Evolutionary conservation across 2,797 vertebrate genomes (phyloP).

Genomic region (Eulemur rubriventer): DNA sequence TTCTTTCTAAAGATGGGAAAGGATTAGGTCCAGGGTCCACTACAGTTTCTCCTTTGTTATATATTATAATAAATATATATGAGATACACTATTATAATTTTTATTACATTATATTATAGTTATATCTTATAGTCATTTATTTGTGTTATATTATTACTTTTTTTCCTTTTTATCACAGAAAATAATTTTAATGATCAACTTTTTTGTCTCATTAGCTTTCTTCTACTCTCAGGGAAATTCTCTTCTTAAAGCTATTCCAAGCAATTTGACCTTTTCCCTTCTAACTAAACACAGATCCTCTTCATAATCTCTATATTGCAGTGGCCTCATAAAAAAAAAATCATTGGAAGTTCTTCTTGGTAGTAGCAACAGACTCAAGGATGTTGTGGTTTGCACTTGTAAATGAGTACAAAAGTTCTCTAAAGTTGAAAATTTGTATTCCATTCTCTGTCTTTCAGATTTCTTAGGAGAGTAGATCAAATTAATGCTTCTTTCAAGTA

Average conservation of each 20-base stretch:
- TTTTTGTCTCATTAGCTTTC: slow-evolving; percentile 1
- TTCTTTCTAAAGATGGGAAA: background rate
- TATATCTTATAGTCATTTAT: no score
- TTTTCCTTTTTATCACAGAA: slow-evolving; percentile 40
- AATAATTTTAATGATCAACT: slow-evolving; percentile 56
- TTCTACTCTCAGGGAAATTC: slow-evolving; percentile 9
- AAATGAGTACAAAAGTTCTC: background rate
- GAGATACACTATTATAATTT: background rate
- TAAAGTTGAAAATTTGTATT: background rate
- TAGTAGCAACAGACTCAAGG: background rate
- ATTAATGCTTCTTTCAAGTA: background rate
- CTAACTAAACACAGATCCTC: slow-evolving; percentile 11
- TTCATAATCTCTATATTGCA: background rate
- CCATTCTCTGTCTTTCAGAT: background rate
- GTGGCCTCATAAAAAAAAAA: background rate
- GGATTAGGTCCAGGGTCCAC: background rate
- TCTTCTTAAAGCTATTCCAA: slow-evolving; percentile 8
- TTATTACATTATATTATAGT: background rate
- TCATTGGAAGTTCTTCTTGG: background rate
- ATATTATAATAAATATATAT: background rate
- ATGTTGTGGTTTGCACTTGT: background rate
- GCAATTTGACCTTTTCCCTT: slow-evolving; percentile 36
- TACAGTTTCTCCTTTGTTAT: background rate
- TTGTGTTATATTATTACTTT: background rate
- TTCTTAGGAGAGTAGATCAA: background rate